Conservation (phyloP, 2,113 vertebrate genomes). For the Jaculus jaculus region DNA sequence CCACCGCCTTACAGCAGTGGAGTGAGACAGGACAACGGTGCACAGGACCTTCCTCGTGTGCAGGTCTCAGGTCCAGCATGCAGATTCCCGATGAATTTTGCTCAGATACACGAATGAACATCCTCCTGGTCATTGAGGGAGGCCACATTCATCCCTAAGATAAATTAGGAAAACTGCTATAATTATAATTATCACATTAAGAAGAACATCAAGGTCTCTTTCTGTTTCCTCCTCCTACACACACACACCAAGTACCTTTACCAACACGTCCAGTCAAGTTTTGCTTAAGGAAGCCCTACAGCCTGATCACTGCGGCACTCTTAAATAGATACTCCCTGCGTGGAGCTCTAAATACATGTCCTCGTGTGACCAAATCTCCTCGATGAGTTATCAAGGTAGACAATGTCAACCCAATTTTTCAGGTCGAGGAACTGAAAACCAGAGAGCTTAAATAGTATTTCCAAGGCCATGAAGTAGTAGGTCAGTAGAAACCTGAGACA, state of each 20-base stretch:
- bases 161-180: neutral
- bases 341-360: neutral
- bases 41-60: accelerated
- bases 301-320: neutral
- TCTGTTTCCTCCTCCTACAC: neutral
- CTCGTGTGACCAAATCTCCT: conserved; percentile 11
- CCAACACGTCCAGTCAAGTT: neutral
- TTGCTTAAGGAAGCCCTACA: conserved; percentile 25
- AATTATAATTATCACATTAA: neutral
- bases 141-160: neutral
- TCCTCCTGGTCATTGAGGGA: neutral
- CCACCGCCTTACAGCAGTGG: neutral
- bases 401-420: neutral
- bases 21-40: accelerated
- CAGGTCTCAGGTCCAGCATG: neutral
- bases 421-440: neutral
- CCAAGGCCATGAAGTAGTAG: neutral
- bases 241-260: neutral
- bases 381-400: neutral
- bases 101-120: neutral
- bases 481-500: neutral
- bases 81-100: neutral
- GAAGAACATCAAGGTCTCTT: neutral
- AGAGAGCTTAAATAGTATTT: neutral
- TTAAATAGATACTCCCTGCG: neutral